Evolutionary conservation across 2,797 vertebrate species (phyloP), one percentile per base, ranked within the genome.

Genomic region (Synaphobranchus kaupii): DNA sequence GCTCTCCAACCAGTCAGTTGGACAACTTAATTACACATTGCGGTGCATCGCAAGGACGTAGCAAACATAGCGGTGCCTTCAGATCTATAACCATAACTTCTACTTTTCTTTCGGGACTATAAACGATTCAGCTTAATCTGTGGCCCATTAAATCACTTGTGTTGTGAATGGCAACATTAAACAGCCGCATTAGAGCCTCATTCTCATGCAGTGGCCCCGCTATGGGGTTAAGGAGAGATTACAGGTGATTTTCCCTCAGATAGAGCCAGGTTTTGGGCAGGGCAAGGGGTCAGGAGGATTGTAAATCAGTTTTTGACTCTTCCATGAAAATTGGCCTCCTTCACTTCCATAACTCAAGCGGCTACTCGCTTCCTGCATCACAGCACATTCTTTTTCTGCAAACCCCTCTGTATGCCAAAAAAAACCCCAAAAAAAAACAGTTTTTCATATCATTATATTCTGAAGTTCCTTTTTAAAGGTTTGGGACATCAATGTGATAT

Each of bases 291-390:
- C 17, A 13, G n/a, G 1, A 4, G 68, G 34, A 39, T 13, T 48
- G 34, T 44, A 20, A 76, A 63, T 86, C 78, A 81, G 76, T 48
- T 48, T 48, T 63, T 20, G 15, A 39, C n/a, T 82, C 39, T 31
- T 81, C 44, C 54, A 54, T 48, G 85, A 76, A 86, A 66, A 28
- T 54, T 58, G 25, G n/a, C 76, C 71, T 52, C 50, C 50, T 52
- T 52, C 50, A 52, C 50, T 52, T 52, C 50, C 50, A 52, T 52
- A 52, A 52, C 50, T 52, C 50, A 52, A 52, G 50, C 50, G 17
- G 3, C 17, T 58, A 15, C 4, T 58, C 3, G 56, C 56, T 58
- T 58, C 56, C 56, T 58, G 56, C 15, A 58, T 10, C 17, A 58
- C 15, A 58, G 15, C 15, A 15, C 20, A 15, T 20, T 58, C 48